Conservation (phyloP, 2,888 invertebrate species). For the Drosophila borealis region DNA sequence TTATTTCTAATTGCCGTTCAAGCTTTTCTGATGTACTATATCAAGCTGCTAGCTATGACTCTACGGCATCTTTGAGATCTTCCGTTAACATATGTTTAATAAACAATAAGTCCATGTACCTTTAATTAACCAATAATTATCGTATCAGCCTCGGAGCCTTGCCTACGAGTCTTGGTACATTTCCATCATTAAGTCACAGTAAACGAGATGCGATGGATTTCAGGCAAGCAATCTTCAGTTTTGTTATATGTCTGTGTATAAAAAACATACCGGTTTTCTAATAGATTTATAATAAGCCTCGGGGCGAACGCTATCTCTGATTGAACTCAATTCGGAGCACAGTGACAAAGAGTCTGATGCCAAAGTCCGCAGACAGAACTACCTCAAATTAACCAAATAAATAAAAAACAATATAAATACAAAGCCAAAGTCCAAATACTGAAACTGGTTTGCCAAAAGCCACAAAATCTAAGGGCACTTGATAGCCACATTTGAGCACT, state of each 20-base stretch:
- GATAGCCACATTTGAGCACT: slow-evolving; percentile 19
- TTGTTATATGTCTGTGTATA: slow-evolving; percentile 14
- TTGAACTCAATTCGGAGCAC: slow-evolving; percentile 24
- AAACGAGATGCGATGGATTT: slow-evolving; percentile 11
- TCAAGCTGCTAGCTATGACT: neutral
- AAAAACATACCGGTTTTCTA: slow-evolving; percentile 42
- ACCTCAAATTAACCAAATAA: neutral
- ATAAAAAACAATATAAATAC: neutral
- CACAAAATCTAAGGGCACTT: neutral
- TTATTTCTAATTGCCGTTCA: neutral
- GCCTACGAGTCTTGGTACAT: slow-evolving; percentile 22
- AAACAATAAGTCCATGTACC: neutral
- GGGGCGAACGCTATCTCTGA: slow-evolving; percentile 7
- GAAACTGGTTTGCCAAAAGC: slow-evolving; percentile 31
- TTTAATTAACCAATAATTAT: neutral
- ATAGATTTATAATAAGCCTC: slow-evolving; percentile 19
- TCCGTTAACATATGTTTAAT: neutral
- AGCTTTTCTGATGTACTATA: too few species aligned
- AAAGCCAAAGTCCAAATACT: slow-evolving; percentile 36
- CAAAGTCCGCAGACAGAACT: slow-evolving; percentile 38
- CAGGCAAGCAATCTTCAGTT: slow-evolving; percentile 4
- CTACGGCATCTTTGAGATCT: neutral
- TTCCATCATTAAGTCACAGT: slow-evolving; percentile 31
- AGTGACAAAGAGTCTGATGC: neutral
- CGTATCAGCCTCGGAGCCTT: neutral